Evolutionary conservation across 2,888 invertebrate genomes (phyloP).

Genomic region (Agrypnus murinus): DNA sequence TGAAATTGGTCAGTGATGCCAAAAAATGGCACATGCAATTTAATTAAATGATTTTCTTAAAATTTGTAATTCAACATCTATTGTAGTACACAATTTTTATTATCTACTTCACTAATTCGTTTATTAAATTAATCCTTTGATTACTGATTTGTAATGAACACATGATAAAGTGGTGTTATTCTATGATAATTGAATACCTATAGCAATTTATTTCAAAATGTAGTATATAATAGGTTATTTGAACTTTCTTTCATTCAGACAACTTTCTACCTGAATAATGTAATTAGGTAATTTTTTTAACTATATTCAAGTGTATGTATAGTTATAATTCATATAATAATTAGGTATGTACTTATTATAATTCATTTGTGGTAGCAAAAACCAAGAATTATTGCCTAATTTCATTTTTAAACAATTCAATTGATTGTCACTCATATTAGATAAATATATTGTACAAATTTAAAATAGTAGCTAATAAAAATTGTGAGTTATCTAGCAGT

Average conservation of each 20-base stretch:
- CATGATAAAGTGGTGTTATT: constrained; percentile 37
- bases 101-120: constrained; percentile 50
- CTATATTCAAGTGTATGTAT: no score
- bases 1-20: constrained; percentile 68
- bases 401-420: constrained; percentile 5
- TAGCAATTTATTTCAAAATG: neutral
- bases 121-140: constrained; percentile 24
- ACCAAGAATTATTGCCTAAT: constrained; percentile 24
- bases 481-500: constrained; percentile 39
- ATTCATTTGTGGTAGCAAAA: neutral
- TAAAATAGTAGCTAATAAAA: constrained; percentile 46
- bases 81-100: constrained; percentile 60
- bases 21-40: constrained; percentile 61
- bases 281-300: no score
- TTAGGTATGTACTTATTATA: no score
- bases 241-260: no score
- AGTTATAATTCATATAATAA: no score
- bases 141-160: constrained; percentile 38
- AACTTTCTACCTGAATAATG: no score
- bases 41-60: constrained; percentile 53
- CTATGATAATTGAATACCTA: constrained; percentile 4
- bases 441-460: constrained; percentile 21
- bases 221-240: no score
- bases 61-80: constrained; percentile 55
- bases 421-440: constrained; percentile 43